phyloP scores from a whole-genome alignment of 2,113 vertebrate species.

The Leucopternis melanops region DNA sequence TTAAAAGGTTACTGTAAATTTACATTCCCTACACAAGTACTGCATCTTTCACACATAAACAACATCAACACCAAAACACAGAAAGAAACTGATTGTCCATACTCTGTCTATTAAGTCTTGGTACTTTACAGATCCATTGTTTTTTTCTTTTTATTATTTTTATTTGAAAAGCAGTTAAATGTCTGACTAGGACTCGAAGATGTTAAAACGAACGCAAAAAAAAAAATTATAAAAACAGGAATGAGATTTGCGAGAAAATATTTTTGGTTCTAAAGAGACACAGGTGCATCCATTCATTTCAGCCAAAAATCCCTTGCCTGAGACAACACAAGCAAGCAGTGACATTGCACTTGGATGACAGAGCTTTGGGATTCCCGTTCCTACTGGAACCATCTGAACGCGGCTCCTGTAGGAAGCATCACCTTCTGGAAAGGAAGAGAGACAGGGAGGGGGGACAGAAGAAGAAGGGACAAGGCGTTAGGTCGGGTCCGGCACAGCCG shows the following conservation, averaged over 20 bases:
- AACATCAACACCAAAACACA: constrained; percentile 98
- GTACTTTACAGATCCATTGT: constrained; percentile 93
- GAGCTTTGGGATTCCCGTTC: constrained; percentile 92
- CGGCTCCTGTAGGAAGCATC: constrained; percentile 98
- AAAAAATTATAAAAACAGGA: constrained; percentile 97
- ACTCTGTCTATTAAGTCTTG: constrained; percentile 93
- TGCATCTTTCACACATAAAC: constrained; percentile 98
- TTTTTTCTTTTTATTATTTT: constrained; percentile 66
- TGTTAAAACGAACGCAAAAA: constrained; percentile 80
- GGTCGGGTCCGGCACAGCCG: neutral
- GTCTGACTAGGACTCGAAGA: constrained; percentile 75
- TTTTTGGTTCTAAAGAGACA: constrained; percentile 99
- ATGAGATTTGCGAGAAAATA: constrained; percentile 96
- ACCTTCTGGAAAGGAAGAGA: constrained; percentile 92
- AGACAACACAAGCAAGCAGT: constrained; percentile 93
- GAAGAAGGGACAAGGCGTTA: constrained; percentile 31
- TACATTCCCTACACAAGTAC: constrained; percentile 99
- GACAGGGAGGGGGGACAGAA: constrained; percentile 61
- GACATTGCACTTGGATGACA: constrained; percentile 98
- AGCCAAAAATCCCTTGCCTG: constrained; percentile 94
- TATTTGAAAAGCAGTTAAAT: constrained; percentile 79
- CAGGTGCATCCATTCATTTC: constrained; percentile 97
- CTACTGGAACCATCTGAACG: constrained; percentile 99
- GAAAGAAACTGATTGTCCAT: constrained; percentile 99
- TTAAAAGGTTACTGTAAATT: constrained; percentile 99